Evolutionary conservation across 2,113 vertebrate genomes (phyloP), one percentile per base, ranked within the genome.

Genomic region (Tapirus terrestris): DNA sequence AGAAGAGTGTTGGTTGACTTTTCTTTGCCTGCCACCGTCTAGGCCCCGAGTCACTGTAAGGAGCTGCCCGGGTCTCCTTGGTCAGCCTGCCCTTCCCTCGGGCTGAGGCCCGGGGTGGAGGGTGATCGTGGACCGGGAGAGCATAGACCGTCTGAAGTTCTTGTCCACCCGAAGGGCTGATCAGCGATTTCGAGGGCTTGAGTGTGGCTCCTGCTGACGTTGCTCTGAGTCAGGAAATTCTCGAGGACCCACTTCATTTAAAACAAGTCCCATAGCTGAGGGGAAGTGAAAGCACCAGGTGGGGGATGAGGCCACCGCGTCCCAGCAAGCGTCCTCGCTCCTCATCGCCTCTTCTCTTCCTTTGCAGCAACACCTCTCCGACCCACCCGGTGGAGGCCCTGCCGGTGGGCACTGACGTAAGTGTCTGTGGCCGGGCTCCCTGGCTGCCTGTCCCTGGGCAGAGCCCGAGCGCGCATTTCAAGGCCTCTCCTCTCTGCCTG

Each of bases 351-450:
- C 53, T 93, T 95, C 96, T 98, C 63, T 96, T 94, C 60, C 48
- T 96, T 97, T 98, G 97, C 98, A 99, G 99, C 98, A 99, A 99
- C 99, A 99, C 98, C 98, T 99, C 99, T 98, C 99, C 99, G 93
- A 99, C 98, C 96, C 99, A 99, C 97, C 99, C 99, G 12, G 98
- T 98, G 98, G 99, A 99, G 98, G 98, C 99, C 98, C 98, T 99
- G 97, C 97, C 99, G 95, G 67, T 99, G 95, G 98, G 98, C 98
- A 99, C 98, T 96, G 99, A 99, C 87, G 99, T 99, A 99, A 99
- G 99, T 99, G 99, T 97, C 48, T 89, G 97, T 68, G 96, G 53
- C 96, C 75, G 88, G 98, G 98, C 98, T 98, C 98, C 98, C 96
- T 90, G 98, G 97, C 81, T 98, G 97, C 98, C 97, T 98, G 98